Evolutionary conservation across 2,888 invertebrate species (phyloP).

Genomic region (Marasmarcha lunaedactyla): DNA sequence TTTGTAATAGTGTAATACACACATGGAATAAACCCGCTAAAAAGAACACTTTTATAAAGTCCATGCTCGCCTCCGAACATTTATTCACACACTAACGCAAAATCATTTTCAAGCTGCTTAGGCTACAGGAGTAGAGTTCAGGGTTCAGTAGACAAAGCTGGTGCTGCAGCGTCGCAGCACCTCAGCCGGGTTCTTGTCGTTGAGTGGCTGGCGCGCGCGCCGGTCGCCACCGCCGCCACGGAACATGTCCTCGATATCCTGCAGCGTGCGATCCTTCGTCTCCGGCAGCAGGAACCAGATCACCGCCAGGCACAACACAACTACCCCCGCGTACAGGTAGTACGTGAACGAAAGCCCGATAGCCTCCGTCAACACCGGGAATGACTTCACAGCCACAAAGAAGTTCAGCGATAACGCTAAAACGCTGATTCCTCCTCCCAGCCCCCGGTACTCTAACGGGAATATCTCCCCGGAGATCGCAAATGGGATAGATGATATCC

Average conservation of each 20-base stretch:
- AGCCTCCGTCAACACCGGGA: slow-evolving; percentile 63
- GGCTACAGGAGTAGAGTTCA: too few relatives aligned
- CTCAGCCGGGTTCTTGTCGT: slow-evolving; percentile 23
- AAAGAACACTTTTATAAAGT: too few relatives aligned
- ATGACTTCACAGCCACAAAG: slow-evolving; percentile 75
- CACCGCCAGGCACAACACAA: slow-evolving; percentile 59
- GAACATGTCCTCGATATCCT: slow-evolving; percentile 74
- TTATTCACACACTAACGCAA: too few relatives aligned
- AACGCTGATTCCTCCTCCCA: slow-evolving; percentile 75
- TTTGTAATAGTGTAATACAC: too few relatives aligned
- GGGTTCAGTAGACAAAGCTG: slow-evolving; percentile 44
- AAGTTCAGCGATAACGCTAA: slow-evolving; percentile 73
- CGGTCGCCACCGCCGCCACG: slow-evolving; percentile 27
- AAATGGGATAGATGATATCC: slow-evolving; percentile 77
- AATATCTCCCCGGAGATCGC: slow-evolving; percentile 80
- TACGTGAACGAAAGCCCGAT: slow-evolving; percentile 72
- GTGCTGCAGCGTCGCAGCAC: slow-evolving; percentile 47
- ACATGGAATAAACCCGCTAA: too few relatives aligned
- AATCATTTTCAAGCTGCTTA: too few relatives aligned
- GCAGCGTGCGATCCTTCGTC: slow-evolving; percentile 74
- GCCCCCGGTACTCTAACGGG: slow-evolving; percentile 70
- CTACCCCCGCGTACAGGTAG: slow-evolving; percentile 67
- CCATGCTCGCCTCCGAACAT: too few relatives aligned
- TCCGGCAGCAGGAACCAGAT: slow-evolving; percentile 74
- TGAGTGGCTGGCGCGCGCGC: slow-evolving; percentile 34